These are phyloP conservation scores for Leptocoma aspasia DNA, from an alignment of 2,113 vertebrate genomes.

Conservation along the genomic window DNA sequence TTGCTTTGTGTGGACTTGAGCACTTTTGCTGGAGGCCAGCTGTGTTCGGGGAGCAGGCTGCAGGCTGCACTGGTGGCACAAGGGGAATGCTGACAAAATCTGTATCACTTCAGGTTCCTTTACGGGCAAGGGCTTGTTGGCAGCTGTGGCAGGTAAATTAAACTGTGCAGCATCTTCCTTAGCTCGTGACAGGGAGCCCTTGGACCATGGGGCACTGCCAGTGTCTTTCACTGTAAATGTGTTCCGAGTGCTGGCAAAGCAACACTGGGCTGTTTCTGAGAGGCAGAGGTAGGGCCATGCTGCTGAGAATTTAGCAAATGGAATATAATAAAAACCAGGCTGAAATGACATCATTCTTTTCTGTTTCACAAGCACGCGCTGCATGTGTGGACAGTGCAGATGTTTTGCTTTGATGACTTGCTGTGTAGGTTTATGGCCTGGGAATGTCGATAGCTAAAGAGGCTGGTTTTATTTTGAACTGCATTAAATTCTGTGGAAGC, in stretches of 20 bases:
- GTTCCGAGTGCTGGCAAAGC: not conserved
- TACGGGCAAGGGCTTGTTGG: not conserved
- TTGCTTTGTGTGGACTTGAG: not conserved
- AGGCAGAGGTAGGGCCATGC: not conserved
- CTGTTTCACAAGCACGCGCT: not conserved
- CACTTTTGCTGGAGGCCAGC: not conserved
- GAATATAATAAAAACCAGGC: constrained; percentile 39
- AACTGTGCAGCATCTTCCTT: not conserved
- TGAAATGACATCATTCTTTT: constrained; percentile 41
- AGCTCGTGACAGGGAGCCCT: rapidly evolving
- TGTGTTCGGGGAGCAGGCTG: not conserved
- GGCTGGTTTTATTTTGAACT: not conserved
- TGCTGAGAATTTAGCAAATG: not conserved
- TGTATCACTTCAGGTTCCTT: not conserved
- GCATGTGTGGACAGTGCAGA: constrained; percentile 36
- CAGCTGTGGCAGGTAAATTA: not conserved
- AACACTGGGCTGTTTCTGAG: not conserved
- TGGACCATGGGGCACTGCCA: rapidly evolving
- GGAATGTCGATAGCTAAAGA: not conserved
- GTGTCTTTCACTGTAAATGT: not conserved
- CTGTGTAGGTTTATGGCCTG: not conserved
- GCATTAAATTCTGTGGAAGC: not conserved
- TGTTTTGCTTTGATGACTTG: constrained; percentile 35
- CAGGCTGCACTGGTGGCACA: not conserved
- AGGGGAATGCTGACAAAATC: not conserved